Evolutionary conservation across 2,113 vertebrate genomes (phyloP).

Genomic region (Urocolius indicus): DNA sequence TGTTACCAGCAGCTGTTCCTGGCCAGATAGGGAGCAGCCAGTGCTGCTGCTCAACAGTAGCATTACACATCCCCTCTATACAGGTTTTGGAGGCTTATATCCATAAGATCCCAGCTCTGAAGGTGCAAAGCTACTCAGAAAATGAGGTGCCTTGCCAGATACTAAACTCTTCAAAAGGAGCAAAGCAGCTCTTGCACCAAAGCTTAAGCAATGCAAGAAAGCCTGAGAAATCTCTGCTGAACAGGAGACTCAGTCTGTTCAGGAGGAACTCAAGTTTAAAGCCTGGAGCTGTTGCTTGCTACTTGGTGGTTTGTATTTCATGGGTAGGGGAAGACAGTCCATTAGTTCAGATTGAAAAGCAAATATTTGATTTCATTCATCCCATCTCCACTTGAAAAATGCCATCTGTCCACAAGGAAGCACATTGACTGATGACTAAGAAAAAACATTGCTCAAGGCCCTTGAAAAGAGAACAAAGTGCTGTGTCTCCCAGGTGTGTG

Average conservation of each 20-base stretch:
- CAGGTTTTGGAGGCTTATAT: fast-evolving
- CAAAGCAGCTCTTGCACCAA: not conserved
- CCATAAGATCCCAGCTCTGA: not conserved
- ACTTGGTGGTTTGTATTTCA: not conserved
- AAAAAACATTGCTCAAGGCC: not conserved
- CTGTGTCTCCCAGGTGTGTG: not conserved
- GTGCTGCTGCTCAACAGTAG: not conserved
- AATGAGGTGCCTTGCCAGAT: not conserved
- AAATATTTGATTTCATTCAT: not conserved
- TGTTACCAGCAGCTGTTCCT: not conserved
- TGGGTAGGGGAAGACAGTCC: not conserved
- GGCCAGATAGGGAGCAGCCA: not conserved
- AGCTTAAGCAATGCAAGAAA: not conserved
- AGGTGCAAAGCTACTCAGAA: not conserved
- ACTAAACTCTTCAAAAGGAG: not conserved
- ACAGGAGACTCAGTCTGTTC: not conserved
- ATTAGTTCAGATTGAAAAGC: not conserved
- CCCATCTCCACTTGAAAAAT: not conserved
- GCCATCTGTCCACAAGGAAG: not conserved
- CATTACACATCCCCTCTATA: not conserved
- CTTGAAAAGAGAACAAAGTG: not conserved
- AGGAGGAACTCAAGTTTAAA: not conserved
- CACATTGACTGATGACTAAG: not conserved
- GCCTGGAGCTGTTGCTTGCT: not conserved
- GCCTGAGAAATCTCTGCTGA: not conserved